These are phyloP conservation scores for Diplosoma virens DNA, from an alignment of 23 tunicate species.

Conservation along the genomic window DNA sequence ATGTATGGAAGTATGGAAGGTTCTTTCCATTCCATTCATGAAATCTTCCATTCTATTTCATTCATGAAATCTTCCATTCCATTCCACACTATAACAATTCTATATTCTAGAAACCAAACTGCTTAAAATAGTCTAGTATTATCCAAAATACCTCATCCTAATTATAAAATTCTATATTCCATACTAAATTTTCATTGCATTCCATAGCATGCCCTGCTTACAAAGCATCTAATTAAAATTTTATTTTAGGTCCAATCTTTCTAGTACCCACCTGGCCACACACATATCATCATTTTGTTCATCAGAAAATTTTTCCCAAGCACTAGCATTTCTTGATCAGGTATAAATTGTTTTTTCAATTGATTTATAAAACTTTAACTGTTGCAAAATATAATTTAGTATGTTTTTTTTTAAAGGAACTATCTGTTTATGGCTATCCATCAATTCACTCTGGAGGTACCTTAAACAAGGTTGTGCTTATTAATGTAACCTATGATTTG, in stretches of 20 bases:
- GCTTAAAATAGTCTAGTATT: too few species aligned
- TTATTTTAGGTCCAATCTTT: background rate
- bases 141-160: too few species aligned
- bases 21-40: too few species aligned
- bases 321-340: constrained; percentile 49
- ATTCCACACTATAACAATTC: too few species aligned
- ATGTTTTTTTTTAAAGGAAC: constrained; percentile 41
- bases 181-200: too few species aligned
- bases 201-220: background rate
- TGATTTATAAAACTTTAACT: background rate
- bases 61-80: background rate
- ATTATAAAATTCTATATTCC: background rate
- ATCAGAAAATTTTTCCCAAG: constrained; percentile 28
- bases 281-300: constrained; percentile 47
- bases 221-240: background rate
- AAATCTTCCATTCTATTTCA: too few species aligned
- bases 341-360: background rate
- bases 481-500: constrained; percentile 72
- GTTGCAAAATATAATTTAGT: background rate
- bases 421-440: constrained; percentile 84
- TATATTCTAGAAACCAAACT: too few species aligned
- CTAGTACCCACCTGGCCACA: background rate
- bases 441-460: constrained; percentile 26
- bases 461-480: constrained; percentile 41
- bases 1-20: too few species aligned